These are phyloP conservation scores for Dinothrombium tinctorium DNA, from an alignment of 1,140 invertebrate species.

Conservation along the genomic window DNA sequence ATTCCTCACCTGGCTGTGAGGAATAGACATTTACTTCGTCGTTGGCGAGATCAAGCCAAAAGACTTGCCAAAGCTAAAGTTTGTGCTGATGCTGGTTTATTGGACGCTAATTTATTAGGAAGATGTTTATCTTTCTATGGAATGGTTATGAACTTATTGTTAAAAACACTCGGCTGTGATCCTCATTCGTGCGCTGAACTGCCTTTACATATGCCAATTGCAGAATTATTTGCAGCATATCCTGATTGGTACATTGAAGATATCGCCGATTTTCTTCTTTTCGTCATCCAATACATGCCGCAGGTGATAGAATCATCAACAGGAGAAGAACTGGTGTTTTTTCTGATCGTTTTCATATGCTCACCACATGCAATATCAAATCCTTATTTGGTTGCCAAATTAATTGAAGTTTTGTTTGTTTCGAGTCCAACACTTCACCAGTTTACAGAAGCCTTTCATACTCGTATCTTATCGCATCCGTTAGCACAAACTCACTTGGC, in stretches of 20 bases:
- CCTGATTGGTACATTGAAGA: conserved; percentile 68
- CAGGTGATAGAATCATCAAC: conserved; percentile 23
- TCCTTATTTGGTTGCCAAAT: conserved; percentile 69
- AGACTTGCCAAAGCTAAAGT: conserved; percentile 29
- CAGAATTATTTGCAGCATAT: conserved; percentile 31
- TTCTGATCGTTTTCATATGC: conserved; percentile 40
- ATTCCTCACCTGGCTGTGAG: neutral
- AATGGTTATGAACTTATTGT: conserved; percentile 55
- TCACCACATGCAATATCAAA: conserved; percentile 56
- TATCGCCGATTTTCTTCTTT: conserved; percentile 16
- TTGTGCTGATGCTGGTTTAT: conserved; percentile 35
- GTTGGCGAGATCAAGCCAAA: conserved; percentile 9
- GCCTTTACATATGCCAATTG: conserved; percentile 10
- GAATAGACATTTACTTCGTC: conserved; percentile 17
- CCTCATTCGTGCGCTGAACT: neutral
- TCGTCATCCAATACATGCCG: conserved; percentile 13
- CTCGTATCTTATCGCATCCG: conserved; percentile 53
- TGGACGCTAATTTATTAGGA: conserved; percentile 35
- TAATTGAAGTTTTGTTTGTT: conserved; percentile 53
- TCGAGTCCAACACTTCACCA: conserved; percentile 56
- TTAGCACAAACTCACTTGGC: conserved; percentile 56
- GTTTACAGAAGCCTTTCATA: conserved; percentile 32
- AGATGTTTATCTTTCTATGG: conserved; percentile 47
- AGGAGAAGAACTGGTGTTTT: conserved; percentile 34
- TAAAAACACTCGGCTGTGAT: conserved; percentile 20